Evolutionary conservation across 2,888 invertebrate genomes (phyloP).

Genomic region (Chloroclysta siterata): DNA sequence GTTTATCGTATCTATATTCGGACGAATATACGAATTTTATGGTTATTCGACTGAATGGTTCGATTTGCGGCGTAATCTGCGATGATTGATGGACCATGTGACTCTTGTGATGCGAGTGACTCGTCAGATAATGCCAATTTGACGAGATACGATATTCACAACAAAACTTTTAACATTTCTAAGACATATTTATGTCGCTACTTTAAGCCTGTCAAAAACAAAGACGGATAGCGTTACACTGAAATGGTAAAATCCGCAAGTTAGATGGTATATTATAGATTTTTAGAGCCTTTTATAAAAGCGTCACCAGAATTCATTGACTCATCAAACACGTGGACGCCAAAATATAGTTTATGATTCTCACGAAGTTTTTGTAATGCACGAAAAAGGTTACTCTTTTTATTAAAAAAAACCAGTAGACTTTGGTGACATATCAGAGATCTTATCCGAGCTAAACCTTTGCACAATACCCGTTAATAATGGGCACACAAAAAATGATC

Average conservation of each 20-base stretch:
- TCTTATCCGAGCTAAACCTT: slow-evolving; percentile 81
- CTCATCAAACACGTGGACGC: slow-evolving; percentile 40
- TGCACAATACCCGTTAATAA: slow-evolving; percentile 80
- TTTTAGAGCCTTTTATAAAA: neutral
- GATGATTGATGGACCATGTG: slow-evolving; percentile 67
- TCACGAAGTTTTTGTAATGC: slow-evolving; percentile 66
- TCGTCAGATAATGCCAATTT: slow-evolving; percentile 61
- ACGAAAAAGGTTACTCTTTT: slow-evolving; percentile 75
- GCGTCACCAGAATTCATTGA: slow-evolving; percentile 30
- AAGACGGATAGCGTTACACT: no score
- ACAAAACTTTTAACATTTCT: slow-evolving; percentile 21
- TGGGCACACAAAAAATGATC: slow-evolving; percentile 80
- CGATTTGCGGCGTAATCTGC: slow-evolving; percentile 69
- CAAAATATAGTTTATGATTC: slow-evolving; percentile 46
- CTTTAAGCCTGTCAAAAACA: no score
- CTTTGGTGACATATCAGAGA: slow-evolving; percentile 81
- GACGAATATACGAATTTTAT: slow-evolving; percentile 72
- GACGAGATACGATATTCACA: slow-evolving; percentile 43
- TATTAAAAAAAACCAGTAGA: slow-evolving; percentile 68
- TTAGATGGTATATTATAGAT: neutral
- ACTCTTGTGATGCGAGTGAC: slow-evolving; percentile 64
- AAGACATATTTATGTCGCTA: no score
- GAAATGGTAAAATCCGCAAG: no score
- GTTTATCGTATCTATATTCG: slow-evolving; percentile 64
- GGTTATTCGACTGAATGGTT: slow-evolving; percentile 66